phyloP scores from a whole-genome alignment of 2,113 vertebrate genomes.

The Scartelaos histophorus region DNA sequence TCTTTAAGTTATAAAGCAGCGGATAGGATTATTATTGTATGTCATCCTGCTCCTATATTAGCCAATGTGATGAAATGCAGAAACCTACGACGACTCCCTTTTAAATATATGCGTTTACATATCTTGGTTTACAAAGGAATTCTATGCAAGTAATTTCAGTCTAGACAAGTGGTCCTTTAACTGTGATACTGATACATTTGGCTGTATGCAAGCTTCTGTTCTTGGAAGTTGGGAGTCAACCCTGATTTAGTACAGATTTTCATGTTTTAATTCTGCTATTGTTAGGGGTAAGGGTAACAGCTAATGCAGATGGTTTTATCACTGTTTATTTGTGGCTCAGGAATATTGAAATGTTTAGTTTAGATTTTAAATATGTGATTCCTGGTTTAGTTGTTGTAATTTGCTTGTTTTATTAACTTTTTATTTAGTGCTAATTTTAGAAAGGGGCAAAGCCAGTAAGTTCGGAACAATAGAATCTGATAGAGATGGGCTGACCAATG shows the following conservation, averaged over 20 bases:
- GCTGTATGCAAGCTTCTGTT: slow-evolving; percentile 2
- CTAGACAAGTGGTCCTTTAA: slow-evolving; percentile 1
- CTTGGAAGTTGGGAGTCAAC: background rate
- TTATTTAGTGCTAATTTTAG: background rate
- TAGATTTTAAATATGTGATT: background rate
- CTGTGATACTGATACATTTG: background rate
- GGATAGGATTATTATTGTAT: slow-evolving; percentile 46
- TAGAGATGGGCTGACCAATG: slow-evolving; percentile 15
- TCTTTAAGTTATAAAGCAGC: slow-evolving; percentile 61
- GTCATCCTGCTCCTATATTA: slow-evolving; percentile 45
- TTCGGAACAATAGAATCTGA: slow-evolving; percentile 9
- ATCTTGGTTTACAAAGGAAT: slow-evolving; percentile 44
- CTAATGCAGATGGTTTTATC: background rate
- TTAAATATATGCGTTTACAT: slow-evolving; percentile 48
- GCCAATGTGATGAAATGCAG: slow-evolving; percentile 50
- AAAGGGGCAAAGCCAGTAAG: background rate
- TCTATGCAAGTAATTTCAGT: slow-evolving; percentile 29
- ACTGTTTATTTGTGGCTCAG: background rate
- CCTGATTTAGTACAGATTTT: background rate
- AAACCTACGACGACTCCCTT: slow-evolving; percentile 19
- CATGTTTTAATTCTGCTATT: background rate
- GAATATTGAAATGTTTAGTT: background rate
- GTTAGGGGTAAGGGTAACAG: background rate
- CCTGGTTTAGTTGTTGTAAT: background rate
- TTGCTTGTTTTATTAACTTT: background rate